Percentiles rank a stretch among this genome's conserved stretches.
Conservation (phyloP, 2,888 invertebrate species). For the Augochlorella aurata region DNA sequence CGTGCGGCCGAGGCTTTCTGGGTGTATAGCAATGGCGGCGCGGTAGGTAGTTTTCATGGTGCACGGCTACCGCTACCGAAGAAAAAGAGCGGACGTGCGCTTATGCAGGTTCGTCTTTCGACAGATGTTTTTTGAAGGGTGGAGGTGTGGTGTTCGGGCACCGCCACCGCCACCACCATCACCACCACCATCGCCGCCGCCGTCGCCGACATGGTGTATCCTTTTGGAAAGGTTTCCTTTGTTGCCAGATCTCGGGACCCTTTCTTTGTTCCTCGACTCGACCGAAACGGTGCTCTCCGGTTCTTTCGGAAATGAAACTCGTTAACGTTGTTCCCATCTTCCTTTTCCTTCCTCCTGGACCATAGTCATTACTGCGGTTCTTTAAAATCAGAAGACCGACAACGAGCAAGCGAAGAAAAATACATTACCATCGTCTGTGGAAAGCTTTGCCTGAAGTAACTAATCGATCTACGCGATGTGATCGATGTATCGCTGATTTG, state of each 20-base stretch:
- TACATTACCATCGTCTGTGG: too few species aligned
- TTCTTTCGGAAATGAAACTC: constrained; percentile 30
- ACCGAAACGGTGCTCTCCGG: constrained; percentile 10
- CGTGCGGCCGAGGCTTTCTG: not conserved
- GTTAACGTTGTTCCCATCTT: constrained; percentile 11
- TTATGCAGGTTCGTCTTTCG: constrained; percentile 50
- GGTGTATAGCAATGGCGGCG: constrained; percentile 11
- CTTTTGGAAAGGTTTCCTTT: constrained; percentile 65
- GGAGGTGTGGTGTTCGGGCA: constrained; percentile 40
- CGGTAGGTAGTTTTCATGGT: constrained; percentile 37
- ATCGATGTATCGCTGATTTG: too few species aligned
- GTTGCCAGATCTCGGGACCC: constrained; percentile 60
- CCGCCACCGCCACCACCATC: constrained; percentile 37
- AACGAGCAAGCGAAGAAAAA: too few species aligned
- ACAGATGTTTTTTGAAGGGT: constrained; percentile 65
- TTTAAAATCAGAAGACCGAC: too few species aligned
- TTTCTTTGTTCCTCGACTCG: constrained; percentile 44
- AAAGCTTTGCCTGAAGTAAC: too few species aligned
- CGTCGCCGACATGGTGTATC: constrained; percentile 36
- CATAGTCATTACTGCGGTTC: constrained; percentile 10
- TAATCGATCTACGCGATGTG: too few species aligned
- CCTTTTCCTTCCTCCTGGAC: not conserved
- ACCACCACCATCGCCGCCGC: not conserved
- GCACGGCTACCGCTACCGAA: constrained; percentile 19
- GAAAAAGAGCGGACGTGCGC: constrained; percentile 45